Percentiles rank a stretch among this genome's conserved stretches.
Evolutionary conservation across 2,888 invertebrate genomes (phyloP).

Genomic region (Lycia hirtaria): DNA sequence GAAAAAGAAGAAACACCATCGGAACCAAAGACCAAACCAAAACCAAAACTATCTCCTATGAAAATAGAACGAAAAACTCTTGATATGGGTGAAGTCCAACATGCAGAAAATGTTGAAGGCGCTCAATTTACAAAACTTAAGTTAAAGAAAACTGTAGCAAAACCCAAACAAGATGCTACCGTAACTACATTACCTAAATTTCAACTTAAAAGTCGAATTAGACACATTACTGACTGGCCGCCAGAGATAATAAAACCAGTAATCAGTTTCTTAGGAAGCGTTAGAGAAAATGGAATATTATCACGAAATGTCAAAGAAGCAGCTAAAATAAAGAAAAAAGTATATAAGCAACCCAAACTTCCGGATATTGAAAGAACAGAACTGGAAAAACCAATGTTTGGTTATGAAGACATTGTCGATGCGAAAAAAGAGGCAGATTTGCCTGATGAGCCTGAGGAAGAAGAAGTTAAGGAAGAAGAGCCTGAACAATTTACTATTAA

Average conservation of each 20-base stretch:
- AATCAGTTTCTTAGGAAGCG: conserved; percentile 82
- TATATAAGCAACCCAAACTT: conserved; percentile 83
- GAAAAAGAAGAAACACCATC: conserved; percentile 13
- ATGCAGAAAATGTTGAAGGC: conserved; percentile 85
- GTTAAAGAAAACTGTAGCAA: conserved; percentile 86
- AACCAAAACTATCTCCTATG: conserved; percentile 76
- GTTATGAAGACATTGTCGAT: conserved; percentile 77
- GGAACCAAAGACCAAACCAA: conserved; percentile 54
- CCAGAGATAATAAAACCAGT: conserved; percentile 82
- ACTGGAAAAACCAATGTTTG: conserved; percentile 84
- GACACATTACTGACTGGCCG: conserved; percentile 86
- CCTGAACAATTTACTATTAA: conserved; percentile 76
- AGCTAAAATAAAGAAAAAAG: conserved; percentile 86
- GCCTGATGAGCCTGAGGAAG: conserved; percentile 50
- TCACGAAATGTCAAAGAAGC: conserved; percentile 91
- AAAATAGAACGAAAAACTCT: conserved; percentile 87
- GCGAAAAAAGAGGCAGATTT: conserved; percentile 51
- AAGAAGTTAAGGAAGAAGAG: conserved; percentile 57
- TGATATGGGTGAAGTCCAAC: conserved; percentile 87
- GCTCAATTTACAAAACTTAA: conserved; percentile 89
- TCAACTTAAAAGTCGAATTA: conserved; percentile 89
- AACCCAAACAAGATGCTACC: conserved; percentile 76
- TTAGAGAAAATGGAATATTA: conserved; percentile 87
- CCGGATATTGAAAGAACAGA: conserved; percentile 83
- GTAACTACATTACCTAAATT: conserved; percentile 86